phyloP scores from a whole-genome alignment of 2,888 invertebrate species.

The Zhuqinia jingwanae region DNA sequence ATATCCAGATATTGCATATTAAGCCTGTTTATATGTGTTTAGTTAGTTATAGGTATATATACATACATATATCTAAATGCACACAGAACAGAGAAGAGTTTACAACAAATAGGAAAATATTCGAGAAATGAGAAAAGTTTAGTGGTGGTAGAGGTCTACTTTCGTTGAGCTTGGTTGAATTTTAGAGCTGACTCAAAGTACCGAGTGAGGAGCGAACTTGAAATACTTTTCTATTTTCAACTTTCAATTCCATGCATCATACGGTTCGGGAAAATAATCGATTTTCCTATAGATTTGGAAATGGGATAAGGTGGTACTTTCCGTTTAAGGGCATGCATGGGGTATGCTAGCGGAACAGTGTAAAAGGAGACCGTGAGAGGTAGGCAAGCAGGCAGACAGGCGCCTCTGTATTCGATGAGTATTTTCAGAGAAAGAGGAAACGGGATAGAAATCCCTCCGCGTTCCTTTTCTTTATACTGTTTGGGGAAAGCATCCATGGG shows the following conservation, averaged over 20 bases:
- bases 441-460: no score
- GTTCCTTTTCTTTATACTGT: no score
- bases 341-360: neutral
- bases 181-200: neutral
- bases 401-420: neutral
- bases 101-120: neutral
- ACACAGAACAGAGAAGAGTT: neutral
- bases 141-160: neutral
- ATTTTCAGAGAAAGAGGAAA: neutral
- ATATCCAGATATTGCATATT: slow-evolving; percentile 5
- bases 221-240: slow-evolving; percentile 3
- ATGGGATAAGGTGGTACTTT: slow-evolving; percentile 35
- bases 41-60: neutral
- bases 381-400: no score
- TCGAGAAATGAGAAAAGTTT: slow-evolving; percentile 31
- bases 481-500: no score
- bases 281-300: slow-evolving; percentile 36
- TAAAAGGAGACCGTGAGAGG: neutral
- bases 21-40: no score
- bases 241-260: neutral
- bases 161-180: neutral
- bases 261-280: slow-evolving; percentile 17
- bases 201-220: neutral
- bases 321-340: neutral
- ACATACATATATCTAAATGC: neutral